A percentile compares a stretch with the other conserved stretches of the same genome.
These are phyloP conservation scores for Anser brachyrhynchus DNA, from an alignment of 2,113 vertebrate genomes.

Conservation along the genomic window DNA sequence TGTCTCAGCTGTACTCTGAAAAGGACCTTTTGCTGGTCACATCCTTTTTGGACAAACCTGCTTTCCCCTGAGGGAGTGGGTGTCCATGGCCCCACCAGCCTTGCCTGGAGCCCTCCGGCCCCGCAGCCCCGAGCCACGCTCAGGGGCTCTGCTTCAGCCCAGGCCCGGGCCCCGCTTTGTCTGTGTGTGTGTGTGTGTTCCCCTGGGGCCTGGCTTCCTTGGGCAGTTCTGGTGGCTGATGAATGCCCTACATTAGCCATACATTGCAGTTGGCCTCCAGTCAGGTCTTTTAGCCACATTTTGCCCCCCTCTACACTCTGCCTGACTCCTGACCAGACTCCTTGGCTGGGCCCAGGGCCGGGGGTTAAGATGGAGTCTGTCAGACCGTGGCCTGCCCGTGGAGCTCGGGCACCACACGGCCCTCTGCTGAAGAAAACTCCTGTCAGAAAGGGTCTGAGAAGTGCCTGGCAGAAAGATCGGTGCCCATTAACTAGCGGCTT, in stretches of 20 bases:
- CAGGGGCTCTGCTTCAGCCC: background rate
- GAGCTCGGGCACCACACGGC: no score
- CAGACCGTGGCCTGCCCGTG: background rate
- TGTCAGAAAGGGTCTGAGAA: background rate
- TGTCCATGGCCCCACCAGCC: background rate
- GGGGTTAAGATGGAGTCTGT: background rate
- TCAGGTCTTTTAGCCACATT: background rate
- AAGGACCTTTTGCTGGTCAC: background rate
- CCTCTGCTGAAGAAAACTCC: background rate
- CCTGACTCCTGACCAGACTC: background rate
- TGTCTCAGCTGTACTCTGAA: background rate
- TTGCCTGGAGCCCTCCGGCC: background rate
- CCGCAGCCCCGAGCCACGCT: background rate
- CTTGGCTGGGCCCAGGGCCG: background rate
- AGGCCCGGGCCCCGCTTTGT: background rate
- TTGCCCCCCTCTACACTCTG: background rate
- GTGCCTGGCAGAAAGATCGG: background rate
- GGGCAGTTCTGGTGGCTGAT: background rate
- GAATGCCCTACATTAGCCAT: accelerated
- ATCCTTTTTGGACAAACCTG: background rate
- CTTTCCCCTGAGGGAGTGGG: background rate
- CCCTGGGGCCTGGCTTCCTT: accelerated
- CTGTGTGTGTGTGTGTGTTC: accelerated
- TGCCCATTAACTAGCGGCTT: background rate
- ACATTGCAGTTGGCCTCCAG: background rate